phyloP scores from a whole-genome alignment of 2,797 vertebrate species.

The Ctenopoma kingsleyae region DNA sequence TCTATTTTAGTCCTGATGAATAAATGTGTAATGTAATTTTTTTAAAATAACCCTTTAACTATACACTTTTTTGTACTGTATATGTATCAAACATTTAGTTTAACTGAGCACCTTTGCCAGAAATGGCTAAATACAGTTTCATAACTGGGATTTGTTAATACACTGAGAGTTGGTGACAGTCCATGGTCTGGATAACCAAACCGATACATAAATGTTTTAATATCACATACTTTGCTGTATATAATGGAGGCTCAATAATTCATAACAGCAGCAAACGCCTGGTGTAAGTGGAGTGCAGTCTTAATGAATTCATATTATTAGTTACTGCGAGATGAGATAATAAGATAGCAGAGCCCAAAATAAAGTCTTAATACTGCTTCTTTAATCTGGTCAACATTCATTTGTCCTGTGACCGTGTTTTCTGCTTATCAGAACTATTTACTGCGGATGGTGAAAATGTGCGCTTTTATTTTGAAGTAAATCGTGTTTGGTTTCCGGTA shows the following conservation, averaged over 20 bases:
- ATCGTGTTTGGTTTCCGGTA: conserved; percentile 14
- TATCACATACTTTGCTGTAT: too few species aligned
- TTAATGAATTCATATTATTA: neutral
- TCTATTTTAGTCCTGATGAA: neutral
- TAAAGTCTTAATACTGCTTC: neutral
- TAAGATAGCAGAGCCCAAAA: too few species aligned
- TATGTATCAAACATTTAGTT: neutral
- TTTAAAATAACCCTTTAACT: neutral
- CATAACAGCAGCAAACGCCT: neutral
- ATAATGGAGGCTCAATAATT: too few species aligned
- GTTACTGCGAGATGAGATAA: neutral
- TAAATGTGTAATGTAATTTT: neutral
- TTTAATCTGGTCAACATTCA: neutral
- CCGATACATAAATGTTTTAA: too few species aligned
- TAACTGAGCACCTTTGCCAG: neutral
- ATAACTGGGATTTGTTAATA: neutral
- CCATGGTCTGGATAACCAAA: too few species aligned
- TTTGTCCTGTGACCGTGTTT: neutral
- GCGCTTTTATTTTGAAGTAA: conserved; percentile 53
- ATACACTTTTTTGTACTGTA: neutral
- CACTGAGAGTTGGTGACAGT: neutral
- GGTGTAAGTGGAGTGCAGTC: too few species aligned
- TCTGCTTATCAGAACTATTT: neutral
- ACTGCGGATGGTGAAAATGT: rapidly evolving
- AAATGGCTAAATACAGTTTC: neutral